phyloP scores from a whole-genome alignment of 2,113 vertebrate species.

The Paedocypris sp. region DNA sequence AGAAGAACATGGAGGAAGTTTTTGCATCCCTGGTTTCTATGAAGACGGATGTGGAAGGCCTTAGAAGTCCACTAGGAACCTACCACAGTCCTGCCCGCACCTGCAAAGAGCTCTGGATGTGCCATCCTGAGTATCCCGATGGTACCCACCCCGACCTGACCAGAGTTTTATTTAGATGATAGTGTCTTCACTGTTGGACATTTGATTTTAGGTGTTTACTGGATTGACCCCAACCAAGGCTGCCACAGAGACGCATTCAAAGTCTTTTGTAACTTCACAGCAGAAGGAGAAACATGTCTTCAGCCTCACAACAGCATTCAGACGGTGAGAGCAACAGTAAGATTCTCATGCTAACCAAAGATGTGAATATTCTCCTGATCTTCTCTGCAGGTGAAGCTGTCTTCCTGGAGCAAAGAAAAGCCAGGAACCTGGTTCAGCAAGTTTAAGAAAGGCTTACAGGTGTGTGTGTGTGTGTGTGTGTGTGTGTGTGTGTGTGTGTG shows the following conservation, averaged over 20 bases:
- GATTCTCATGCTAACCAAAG: not conserved
- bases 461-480: slow-evolving; percentile 46
- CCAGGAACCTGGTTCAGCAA: slow-evolving; percentile 89
- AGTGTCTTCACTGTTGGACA: not conserved
- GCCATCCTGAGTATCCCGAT: slow-evolving; percentile 75
- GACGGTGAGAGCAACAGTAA: slow-evolving; percentile 68
- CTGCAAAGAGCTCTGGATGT: slow-evolving; percentile 92
- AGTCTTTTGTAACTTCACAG: slow-evolving; percentile 95
- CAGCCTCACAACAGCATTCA: slow-evolving; percentile 89
- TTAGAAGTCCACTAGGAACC: slow-evolving; percentile 83
- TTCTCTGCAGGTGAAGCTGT: slow-evolving; percentile 77
- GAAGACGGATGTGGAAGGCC: slow-evolving; percentile 88
- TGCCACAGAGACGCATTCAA: slow-evolving; percentile 94
- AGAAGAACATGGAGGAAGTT: slow-evolving; percentile 86
- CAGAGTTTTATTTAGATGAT: not conserved
- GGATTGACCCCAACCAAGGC: slow-evolving; percentile 96
- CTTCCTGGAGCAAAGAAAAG: slow-evolving; percentile 89
- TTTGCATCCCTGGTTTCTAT: slow-evolving; percentile 85
- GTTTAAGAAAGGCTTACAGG: slow-evolving; percentile 89
- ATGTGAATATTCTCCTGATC: not conserved
- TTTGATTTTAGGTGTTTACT: slow-evolving; percentile 78
- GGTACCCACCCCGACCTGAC: slow-evolving; percentile 51
- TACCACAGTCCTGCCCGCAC: slow-evolving; percentile 84
- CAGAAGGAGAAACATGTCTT: slow-evolving; percentile 86
- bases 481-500: not conserved